Conservation (phyloP, 2,113 vertebrate species). For the Strix aluco region DNA sequence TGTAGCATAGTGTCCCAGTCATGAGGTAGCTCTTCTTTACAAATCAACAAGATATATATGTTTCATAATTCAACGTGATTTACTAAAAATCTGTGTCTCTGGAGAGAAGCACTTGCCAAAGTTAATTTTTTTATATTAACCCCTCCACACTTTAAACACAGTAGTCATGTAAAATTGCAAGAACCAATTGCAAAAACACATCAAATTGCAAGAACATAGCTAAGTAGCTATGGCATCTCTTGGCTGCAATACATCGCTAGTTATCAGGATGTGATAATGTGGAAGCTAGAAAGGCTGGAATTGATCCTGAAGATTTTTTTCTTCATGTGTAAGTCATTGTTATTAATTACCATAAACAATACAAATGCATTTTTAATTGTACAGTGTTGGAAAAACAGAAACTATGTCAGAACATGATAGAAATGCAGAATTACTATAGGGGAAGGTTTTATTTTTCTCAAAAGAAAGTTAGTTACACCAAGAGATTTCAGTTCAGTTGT, state of each 20-base stretch:
- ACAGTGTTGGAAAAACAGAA: constrained; percentile 36
- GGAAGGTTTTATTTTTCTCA: constrained; percentile 42
- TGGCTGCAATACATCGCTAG: background rate
- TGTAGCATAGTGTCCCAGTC: background rate
- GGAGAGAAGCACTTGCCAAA: background rate
- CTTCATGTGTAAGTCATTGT: constrained; percentile 52
- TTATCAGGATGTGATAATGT: constrained; percentile 12
- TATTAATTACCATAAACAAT: constrained; percentile 59
- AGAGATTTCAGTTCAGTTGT: constrained; percentile 59
- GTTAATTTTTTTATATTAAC: background rate
- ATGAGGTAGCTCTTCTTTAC: background rate
- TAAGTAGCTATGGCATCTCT: background rate
- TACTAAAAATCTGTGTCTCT: background rate
- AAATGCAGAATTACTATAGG: background rate
- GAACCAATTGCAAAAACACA: background rate
- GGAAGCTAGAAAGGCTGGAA: background rate
- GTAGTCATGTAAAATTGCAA: background rate
- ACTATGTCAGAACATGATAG: constrained; percentile 7
- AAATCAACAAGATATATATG: background rate
- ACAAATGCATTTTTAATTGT: constrained; percentile 57
- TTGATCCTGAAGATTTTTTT: constrained; percentile 49
- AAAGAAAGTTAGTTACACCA: constrained; percentile 9
- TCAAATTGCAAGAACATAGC: background rate
- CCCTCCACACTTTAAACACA: background rate
- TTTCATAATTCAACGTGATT: background rate